A percentile compares a stretch with the other conserved stretches of the same genome.
These are phyloP conservation scores for Solea solea DNA, from an alignment of 2,113 vertebrate species.

Conservation along the genomic window DNA sequence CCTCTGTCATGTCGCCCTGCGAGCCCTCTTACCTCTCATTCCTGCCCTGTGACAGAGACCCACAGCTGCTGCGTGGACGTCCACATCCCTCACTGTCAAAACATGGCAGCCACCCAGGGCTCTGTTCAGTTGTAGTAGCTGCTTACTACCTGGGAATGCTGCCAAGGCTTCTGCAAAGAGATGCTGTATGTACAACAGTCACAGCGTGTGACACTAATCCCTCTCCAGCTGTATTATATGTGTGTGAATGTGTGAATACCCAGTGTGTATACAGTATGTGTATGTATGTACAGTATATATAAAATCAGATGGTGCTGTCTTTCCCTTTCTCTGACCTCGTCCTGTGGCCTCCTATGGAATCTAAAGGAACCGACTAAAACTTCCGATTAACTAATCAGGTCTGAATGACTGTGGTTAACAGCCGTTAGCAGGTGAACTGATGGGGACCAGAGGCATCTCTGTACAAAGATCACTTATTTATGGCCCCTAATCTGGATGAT, in stretches of 20 bases:
- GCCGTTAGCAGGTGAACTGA: conserved; percentile 16
- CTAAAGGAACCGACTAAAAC: background rate
- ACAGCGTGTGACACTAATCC: conserved; percentile 54
- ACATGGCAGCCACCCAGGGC: conserved; percentile 60
- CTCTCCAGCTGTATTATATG: conserved; percentile 34
- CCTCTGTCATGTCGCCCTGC: conserved; percentile 30
- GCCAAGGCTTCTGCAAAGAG: conserved; percentile 58
- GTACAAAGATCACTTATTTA: conserved; percentile 68
- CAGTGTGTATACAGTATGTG: background rate
- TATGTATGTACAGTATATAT: background rate
- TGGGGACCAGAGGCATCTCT: conserved; percentile 27
- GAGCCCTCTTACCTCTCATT: conserved; percentile 55
- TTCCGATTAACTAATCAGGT: conserved; percentile 15
- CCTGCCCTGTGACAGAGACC: conserved; percentile 69
- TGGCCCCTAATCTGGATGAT: conserved; percentile 52
- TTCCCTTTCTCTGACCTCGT: background rate
- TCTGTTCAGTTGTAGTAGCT: conserved; percentile 58
- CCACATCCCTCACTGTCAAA: conserved; percentile 72
- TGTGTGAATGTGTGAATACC: conserved; percentile 3
- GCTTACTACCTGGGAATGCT: conserved; percentile 49
- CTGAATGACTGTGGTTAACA: conserved; percentile 12
- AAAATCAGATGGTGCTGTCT: conserved; percentile 1
- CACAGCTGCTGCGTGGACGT: conserved; percentile 72
- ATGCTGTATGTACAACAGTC: conserved; percentile 58
- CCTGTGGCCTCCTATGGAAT: conserved; percentile 5